A percentile compares a stretch with the other conserved stretches of the same genome.
Evolutionary conservation across 2,888 invertebrate species (phyloP).

Genomic region (Epinotia nisella): DNA sequence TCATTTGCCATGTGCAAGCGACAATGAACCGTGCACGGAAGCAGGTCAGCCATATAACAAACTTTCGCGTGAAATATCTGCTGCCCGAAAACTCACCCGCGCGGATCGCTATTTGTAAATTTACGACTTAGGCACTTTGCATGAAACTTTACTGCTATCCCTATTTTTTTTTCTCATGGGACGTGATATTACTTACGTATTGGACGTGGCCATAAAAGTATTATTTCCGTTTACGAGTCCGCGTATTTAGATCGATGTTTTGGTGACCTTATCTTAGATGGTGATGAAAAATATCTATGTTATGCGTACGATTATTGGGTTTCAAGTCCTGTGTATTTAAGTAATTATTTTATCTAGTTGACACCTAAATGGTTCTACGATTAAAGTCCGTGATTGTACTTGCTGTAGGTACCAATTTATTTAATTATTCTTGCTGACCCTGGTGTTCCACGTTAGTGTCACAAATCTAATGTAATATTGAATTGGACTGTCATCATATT

Average conservation of each 20-base stretch:
- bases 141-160: conserved; percentile 38
- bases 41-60: conserved; percentile 38
- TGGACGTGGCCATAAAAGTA: conserved; percentile 4
- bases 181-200: conserved; percentile 29
- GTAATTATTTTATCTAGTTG: no score
- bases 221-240: not conserved
- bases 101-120: conserved; percentile 40
- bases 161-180: conserved; percentile 29
- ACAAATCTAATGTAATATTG: no score
- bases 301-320: no score
- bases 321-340: no score
- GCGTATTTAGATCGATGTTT: not conserved
- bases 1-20: not conserved
- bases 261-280: no score
- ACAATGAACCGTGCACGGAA: conserved; percentile 2
- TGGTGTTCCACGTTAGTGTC: no score
- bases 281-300: no score
- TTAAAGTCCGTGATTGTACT: no score
- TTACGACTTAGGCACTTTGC: conserved; percentile 40
- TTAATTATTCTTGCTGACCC: no score
- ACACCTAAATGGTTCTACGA: no score
- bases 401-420: no score
- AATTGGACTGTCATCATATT: no score
- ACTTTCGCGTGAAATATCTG: conserved; percentile 34
- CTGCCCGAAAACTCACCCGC: conserved; percentile 13